Percentiles rank a stretch among this genome's conserved stretches.
phyloP scores from a whole-genome alignment of 2,797 vertebrate species.

The Gambusia yucatana region DNA sequence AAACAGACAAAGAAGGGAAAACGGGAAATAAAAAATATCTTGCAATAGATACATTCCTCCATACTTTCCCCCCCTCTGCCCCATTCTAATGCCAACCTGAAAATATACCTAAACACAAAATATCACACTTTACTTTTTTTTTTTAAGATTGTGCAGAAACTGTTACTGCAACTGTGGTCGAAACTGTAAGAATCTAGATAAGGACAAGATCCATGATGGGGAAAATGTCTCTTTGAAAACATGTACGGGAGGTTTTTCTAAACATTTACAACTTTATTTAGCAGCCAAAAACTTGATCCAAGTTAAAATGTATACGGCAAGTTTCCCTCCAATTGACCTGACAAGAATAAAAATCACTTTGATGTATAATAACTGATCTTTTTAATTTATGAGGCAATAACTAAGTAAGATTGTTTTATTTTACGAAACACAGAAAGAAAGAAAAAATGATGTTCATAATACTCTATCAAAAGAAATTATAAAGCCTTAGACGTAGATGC shows the following conservation, averaged over 20 bases:
- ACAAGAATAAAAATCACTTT: neutral
- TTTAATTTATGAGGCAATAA: neutral
- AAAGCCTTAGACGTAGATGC: neutral
- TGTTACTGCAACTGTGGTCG: neutral
- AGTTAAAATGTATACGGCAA: neutral
- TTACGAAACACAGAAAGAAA: neutral
- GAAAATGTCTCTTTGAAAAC: neutral
- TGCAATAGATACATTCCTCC: neutral
- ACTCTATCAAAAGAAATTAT: neutral
- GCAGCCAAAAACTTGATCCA: neutral
- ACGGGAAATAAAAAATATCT: neutral
- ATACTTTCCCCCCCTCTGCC: rapidly evolving
- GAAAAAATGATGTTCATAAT: neutral
- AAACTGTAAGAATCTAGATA: neutral
- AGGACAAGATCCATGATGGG: neutral
- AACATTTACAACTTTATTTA: neutral
- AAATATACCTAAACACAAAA: neutral
- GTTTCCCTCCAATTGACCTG: neutral
- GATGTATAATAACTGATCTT: neutral
- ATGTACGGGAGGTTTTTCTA: neutral
- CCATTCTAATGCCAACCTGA: neutral
- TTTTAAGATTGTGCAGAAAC: neutral
- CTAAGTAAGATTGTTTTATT: neutral
- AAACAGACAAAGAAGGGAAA: neutral
- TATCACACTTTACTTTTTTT: no score